Evolutionary conservation across 2,113 vertebrate species (phyloP).

Genomic region (Chamaetylas fuelleborni): DNA sequence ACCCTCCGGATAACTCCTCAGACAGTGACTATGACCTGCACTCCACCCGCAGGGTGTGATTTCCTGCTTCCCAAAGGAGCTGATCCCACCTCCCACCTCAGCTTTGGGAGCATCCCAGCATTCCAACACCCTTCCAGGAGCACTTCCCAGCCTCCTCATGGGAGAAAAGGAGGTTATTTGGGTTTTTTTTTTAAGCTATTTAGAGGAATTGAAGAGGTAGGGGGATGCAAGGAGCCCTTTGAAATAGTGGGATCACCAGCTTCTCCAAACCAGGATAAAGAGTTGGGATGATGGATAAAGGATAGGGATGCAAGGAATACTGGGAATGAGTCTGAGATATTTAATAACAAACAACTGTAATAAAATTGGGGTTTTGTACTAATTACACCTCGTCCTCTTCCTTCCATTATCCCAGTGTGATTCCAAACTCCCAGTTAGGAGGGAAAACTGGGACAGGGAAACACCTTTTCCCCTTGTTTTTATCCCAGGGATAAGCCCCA

Average conservation of each 20-base stretch:
- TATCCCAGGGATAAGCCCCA: not conserved
- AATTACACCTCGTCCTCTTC: not conserved
- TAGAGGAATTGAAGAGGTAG: not conserved
- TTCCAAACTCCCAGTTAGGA: too few species aligned
- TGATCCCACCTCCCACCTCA: not conserved
- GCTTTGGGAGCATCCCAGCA: too few species aligned
- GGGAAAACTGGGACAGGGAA: not conserved
- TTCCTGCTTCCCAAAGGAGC: not conserved
- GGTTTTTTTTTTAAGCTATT: not conserved
- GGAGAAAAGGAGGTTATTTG: not conserved
- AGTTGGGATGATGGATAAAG: not conserved
- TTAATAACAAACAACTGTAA: not conserved
- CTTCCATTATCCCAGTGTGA: accelerated
- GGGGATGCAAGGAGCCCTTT: not conserved
- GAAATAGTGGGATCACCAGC: not conserved
- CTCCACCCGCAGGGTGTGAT: conserved; percentile 44
- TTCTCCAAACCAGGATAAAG: not conserved
- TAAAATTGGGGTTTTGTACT: not conserved
- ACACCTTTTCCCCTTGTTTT: not conserved
- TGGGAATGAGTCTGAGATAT: not conserved
- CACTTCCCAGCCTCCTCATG: not conserved
- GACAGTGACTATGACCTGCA: conserved; percentile 76
- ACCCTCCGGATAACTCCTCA: conserved; percentile 66
- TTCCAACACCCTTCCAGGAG: not conserved
- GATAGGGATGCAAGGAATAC: not conserved